Base-by-base conservation (phyloP, 1,140 invertebrate genomes). In the Augochlora pura region DNA sequence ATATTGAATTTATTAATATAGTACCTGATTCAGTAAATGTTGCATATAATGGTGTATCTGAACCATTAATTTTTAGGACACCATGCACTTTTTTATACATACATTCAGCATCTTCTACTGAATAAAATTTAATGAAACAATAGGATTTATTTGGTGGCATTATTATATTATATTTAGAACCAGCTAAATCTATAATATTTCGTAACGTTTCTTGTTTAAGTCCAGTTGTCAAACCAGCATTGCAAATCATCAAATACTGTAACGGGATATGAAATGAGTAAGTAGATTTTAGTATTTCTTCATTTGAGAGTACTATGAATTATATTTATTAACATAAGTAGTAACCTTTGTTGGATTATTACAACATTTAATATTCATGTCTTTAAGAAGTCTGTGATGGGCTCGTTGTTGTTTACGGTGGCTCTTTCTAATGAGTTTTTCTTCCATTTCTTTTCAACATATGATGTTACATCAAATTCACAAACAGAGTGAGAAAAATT, bases 91-190 rank as follows among this genome's bases (percentile, higher is more conserved):
- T 89, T 12, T 92, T 73, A 80, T 93, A 95, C 18, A 95, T 94
- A 49, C 85, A 83, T 63, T 85, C 77, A 8, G 96, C 94, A 81
- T 94, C 92, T 18, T 92, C 79, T 5, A 91, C 25, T 2, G 91
- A 88, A 12, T 86, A 64, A 87, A 94, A 97, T 65, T 92, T 91
- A 2, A 98, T 84, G 92, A 97, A 97, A 68, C 95, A 95, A 87
- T 96, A 97, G 0, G 96, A 96, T 93, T 97, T 97, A 68, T 93
- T 93, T 21, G 94, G 94, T 69, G 96, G 82, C 95, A 97, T 95
- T 25, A 94, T 86, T 54, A 97, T 70, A 23, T 92, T 66, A 94
- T 93, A 83, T 93, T 91, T 52, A 95, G 63, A 65, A 32, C 60
- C 94, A 95, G 94, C 92, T 93, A 87, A 88, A 81, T 81, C 81